Conservation (phyloP, 1,140 invertebrate genomes). For the Dreissena polymorpha region DNA sequence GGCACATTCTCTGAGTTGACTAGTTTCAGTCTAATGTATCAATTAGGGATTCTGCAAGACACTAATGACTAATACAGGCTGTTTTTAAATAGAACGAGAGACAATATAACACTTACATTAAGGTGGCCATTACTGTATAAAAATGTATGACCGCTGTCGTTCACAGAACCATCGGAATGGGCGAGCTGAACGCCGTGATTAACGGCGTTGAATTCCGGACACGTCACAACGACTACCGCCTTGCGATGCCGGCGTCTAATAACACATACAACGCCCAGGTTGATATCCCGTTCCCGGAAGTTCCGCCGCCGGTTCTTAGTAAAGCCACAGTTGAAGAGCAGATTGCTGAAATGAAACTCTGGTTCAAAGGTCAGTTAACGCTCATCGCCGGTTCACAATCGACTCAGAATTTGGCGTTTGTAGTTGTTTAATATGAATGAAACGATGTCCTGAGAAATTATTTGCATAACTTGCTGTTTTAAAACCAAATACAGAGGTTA, state of each 20-base stretch:
- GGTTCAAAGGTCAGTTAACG: conserved; percentile 57
- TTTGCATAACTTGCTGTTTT: no score
- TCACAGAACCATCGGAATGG: conserved; percentile 65
- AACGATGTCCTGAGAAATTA: no score
- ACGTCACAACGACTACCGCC: conserved; percentile 69
- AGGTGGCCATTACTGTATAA: neutral
- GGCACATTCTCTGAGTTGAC: no score
- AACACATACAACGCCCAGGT: conserved; percentile 56
- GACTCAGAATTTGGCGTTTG: no score
- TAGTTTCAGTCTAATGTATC: neutral
- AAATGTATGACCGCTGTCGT: neutral
- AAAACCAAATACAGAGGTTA: no score
- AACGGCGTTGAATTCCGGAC: conserved; percentile 72
- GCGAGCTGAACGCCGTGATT: conserved; percentile 64
- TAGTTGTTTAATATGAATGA: no score
- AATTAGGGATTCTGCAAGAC: neutral
- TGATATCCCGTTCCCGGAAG: conserved; percentile 67
- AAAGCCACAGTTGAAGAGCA: conserved; percentile 61
- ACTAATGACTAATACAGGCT: neutral
- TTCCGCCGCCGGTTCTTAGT: conserved; percentile 64
- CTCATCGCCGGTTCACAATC: no score
- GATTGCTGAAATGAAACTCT: conserved; percentile 69
- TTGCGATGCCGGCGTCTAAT: conserved; percentile 59
- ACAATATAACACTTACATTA: neutral
- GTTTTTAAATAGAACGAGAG: neutral